Percentiles rank a stretch among this genome's conserved stretches.
Conservation (phyloP, 2,113 vertebrate genomes). For the Myanophis thanlyinensis region DNA sequence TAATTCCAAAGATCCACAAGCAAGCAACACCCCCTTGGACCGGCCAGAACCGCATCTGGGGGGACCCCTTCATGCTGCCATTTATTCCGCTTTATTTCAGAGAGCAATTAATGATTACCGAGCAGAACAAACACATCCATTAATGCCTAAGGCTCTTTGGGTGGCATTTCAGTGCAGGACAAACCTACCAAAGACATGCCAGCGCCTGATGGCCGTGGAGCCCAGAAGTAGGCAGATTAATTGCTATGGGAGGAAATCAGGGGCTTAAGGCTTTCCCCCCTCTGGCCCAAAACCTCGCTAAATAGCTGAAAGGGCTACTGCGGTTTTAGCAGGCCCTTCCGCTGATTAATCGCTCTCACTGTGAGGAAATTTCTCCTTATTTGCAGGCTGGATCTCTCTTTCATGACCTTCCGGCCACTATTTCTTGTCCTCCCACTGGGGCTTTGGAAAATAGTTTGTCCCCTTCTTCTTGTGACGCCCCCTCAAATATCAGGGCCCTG, state of each 20-base stretch:
- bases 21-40: background rate
- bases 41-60: background rate
- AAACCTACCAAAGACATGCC: background rate
- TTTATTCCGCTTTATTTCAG: background rate
- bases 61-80: background rate
- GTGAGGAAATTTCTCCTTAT: background rate
- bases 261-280: background rate
- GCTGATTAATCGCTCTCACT: background rate
- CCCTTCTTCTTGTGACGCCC: background rate
- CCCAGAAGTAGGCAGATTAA: background rate
- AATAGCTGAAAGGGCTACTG: background rate
- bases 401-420: background rate
- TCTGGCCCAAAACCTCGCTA: background rate
- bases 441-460: background rate
- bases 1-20: background rate
- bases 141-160: background rate
- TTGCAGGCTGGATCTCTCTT: background rate
- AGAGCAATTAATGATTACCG: conserved; percentile 17
- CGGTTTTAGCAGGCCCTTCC: background rate
- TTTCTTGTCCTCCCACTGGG: background rate
- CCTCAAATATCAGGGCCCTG: background rate
- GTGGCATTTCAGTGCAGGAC: background rate
- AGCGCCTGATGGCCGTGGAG: background rate
- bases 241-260: background rate
- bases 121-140: background rate